Conservation (phyloP, 2,797 vertebrate species). For the Pseudomugil gertrudae region DNA sequence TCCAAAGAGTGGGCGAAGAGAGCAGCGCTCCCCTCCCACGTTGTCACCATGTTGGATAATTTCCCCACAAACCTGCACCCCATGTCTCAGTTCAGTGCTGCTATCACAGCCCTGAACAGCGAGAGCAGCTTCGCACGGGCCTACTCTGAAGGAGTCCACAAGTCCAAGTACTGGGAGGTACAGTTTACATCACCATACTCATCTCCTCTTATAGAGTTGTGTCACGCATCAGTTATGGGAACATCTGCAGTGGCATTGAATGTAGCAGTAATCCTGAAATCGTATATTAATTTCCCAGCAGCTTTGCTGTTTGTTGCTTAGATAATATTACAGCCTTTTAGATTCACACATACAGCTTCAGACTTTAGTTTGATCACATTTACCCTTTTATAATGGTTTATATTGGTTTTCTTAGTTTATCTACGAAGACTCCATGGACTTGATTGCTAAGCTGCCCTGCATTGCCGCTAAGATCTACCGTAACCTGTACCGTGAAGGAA, state of each 20-base stretch:
- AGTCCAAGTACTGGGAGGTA: conserved; percentile 98
- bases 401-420: conserved; percentile 79
- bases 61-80: conserved; percentile 97
- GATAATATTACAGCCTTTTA: neutral
- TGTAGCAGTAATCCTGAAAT: neutral
- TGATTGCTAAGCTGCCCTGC: conserved; percentile 97
- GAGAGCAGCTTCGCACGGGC: conserved; percentile 94
- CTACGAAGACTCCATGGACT: conserved; percentile 97
- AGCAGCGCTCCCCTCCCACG: conserved; percentile 93
- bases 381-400: neutral
- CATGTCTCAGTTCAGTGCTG: conserved; percentile 97
- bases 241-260: neutral
- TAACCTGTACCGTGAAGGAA: conserved; percentile 95
- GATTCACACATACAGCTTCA: neutral
- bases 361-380: neutral
- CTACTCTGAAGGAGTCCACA: conserved; percentile 92
- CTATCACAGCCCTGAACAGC: conserved; percentile 95
- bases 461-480: conserved; percentile 98
- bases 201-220: neutral
- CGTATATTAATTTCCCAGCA: neutral
- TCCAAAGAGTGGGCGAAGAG: conserved; percentile 96
- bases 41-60: conserved; percentile 97
- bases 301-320: neutral
- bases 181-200: conserved; percentile 27
- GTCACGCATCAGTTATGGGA: neutral